Evolutionary conservation across 2,888 invertebrate species (phyloP).

Genomic region (Prosopocoilus inquinatus): DNA sequence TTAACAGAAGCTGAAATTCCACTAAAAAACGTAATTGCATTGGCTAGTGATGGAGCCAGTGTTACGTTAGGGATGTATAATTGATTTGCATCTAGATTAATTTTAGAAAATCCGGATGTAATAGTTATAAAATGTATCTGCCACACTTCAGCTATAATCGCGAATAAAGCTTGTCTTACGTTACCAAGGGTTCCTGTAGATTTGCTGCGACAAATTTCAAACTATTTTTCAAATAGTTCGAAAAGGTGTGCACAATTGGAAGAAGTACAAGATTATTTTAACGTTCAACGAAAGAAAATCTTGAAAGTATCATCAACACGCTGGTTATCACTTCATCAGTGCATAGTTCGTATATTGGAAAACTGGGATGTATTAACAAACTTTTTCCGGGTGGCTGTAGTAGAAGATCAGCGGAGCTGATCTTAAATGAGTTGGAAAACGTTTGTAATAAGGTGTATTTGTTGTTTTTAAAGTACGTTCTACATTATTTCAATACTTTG

Average conservation of each 20-base stretch:
- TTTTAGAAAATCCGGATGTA: not conserved
- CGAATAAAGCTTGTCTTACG: constrained; percentile 7
- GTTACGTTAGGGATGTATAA: constrained; percentile 6
- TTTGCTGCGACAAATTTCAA: constrained; percentile 2
- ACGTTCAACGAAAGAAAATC: not conserved
- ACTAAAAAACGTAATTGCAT: constrained; percentile 7
- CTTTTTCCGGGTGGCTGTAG: constrained; percentile 8
- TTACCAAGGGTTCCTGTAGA: constrained; percentile 10
- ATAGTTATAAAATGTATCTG: constrained; percentile 9
- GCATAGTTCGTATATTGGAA: constrained; percentile 9
- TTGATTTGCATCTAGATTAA: constrained; percentile 3
- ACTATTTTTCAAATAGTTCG: constrained; percentile 1
- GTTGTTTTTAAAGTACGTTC: constrained; percentile 12
- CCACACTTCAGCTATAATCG: constrained; percentile 6
- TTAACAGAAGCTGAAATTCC: constrained; percentile 3
- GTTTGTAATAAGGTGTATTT: constrained; percentile 6
- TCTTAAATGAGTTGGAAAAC: constrained; percentile 2
- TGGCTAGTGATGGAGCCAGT: constrained; percentile 7
- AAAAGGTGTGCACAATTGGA: constrained; percentile 7
- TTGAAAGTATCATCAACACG: not conserved
- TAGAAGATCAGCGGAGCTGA: constrained; percentile 5
- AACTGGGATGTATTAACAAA: constrained; percentile 13
- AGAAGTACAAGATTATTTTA: constrained; percentile 1
- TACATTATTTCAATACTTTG: constrained; percentile 12
- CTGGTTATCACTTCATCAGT: constrained; percentile 9